Evolutionary conservation across 2,113 vertebrate genomes (phyloP).

Genomic region (Zapornia atra): DNA sequence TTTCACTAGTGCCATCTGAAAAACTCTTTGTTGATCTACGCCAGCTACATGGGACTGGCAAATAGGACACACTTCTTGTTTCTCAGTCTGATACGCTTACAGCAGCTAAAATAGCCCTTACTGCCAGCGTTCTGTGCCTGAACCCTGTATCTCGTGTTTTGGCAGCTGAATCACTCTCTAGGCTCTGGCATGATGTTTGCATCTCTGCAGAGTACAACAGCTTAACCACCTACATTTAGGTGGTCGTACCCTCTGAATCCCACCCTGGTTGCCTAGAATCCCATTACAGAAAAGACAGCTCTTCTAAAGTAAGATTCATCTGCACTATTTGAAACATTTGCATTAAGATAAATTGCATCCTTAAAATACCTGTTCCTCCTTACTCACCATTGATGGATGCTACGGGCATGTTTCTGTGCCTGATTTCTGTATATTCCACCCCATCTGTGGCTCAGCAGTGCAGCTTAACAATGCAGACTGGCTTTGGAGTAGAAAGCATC

Average conservation of each 20-base stretch:
- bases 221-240: not conserved
- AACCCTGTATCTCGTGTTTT: rapidly evolving
- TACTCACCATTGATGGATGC: not conserved
- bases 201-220: not conserved
- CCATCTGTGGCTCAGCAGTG: not conserved
- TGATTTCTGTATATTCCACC: not conserved
- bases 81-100: not conserved
- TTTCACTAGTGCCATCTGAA: not conserved
- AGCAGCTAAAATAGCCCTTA: not conserved
- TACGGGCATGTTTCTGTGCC: not conserved
- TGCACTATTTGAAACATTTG: not conserved
- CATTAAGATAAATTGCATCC: not conserved
- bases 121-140: not conserved
- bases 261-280: not conserved
- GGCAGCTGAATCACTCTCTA: not conserved
- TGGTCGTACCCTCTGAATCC: not conserved
- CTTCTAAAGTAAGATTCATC: not conserved
- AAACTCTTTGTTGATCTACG: not conserved
- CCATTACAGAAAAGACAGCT: not conserved
- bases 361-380: not conserved
- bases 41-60: not conserved
- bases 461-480: not conserved
- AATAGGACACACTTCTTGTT: not conserved
- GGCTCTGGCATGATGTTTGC: not conserved
- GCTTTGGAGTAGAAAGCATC: not conserved